Conservation (phyloP, 2,888 invertebrate species). For the Cheiracanthium punctorium region DNA sequence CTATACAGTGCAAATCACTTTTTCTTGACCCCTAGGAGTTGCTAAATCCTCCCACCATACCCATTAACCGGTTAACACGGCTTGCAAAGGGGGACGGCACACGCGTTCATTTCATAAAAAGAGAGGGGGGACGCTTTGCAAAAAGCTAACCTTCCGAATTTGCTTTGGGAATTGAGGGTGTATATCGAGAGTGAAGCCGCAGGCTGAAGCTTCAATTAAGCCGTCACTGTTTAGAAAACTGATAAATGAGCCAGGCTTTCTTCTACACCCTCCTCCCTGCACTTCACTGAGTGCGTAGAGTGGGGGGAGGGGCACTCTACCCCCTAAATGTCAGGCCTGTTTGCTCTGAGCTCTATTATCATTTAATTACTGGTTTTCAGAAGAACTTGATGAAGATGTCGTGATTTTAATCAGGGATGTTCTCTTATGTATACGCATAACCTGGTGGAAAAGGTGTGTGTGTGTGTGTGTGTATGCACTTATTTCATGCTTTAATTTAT, state of each 20-base stretch:
- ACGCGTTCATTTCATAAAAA: background rate
- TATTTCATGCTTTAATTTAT: too few species aligned
- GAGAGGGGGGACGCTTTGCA: background rate
- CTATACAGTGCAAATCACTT: slow-evolving; percentile 3
- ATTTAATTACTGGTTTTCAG: slow-evolving; percentile 60
- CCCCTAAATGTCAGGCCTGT: slow-evolving; percentile 65
- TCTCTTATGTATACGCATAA: background rate
- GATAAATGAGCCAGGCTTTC: slow-evolving; percentile 50
- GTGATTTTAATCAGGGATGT: slow-evolving; percentile 57
- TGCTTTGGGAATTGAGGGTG: slow-evolving; percentile 23
- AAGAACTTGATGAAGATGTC: slow-evolving; percentile 47
- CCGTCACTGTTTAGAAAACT: slow-evolving; percentile 54
- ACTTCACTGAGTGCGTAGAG: background rate
- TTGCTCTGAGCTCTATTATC: slow-evolving; percentile 65
- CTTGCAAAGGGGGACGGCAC: background rate
- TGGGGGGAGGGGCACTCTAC: slow-evolving; percentile 20
- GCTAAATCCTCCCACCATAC: background rate
- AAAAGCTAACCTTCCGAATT: slow-evolving; percentile 25
- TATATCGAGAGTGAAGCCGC: slow-evolving; percentile 44
- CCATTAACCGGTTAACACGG: background rate
- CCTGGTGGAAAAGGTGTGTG: background rate
- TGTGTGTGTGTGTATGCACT: background rate
- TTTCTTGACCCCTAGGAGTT: background rate
- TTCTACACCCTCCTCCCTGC: background rate
- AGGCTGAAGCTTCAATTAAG: slow-evolving; percentile 66